phyloP scores from a whole-genome alignment of 2,888 invertebrate species.

The Temnothorax ravouxi region DNA sequence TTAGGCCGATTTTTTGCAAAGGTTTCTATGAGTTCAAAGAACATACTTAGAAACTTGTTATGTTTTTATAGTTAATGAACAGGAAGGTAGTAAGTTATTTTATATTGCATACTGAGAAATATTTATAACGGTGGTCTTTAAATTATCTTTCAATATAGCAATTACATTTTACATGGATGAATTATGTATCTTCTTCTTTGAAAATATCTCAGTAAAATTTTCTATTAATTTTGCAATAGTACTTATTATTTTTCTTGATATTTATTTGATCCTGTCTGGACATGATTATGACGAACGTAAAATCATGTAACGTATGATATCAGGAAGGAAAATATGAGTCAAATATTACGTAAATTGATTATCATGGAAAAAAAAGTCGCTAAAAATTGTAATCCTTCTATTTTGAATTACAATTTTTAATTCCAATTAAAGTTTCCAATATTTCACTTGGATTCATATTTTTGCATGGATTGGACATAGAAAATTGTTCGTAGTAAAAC shows the following conservation, averaged over 20 bases:
- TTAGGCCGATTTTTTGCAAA: not conserved
- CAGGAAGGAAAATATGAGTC: slow-evolving; percentile 30
- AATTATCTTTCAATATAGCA: not conserved
- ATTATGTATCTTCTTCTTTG: not conserved
- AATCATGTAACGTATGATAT: not conserved
- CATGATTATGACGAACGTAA: not conserved
- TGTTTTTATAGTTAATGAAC: not conserved
- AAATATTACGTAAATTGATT: not conserved
- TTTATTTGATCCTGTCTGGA: not conserved
- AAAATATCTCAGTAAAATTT: not conserved
- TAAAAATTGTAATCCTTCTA: slow-evolving; percentile 14
- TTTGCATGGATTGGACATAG: not conserved
- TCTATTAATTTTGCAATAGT: not conserved
- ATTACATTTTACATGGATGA: slow-evolving; percentile 3
- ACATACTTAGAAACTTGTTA: slow-evolving; percentile 15
- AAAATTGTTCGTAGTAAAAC: slow-evolving; percentile 40
- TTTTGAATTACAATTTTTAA: slow-evolving; percentile 10
- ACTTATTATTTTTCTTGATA: not conserved
- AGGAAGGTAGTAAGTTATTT: slow-evolving; percentile 5
- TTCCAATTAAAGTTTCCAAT: slow-evolving; percentile 2
- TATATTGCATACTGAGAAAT: not conserved
- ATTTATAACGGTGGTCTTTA: not conserved
- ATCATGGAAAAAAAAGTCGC: not conserved
- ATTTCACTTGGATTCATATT: not conserved
- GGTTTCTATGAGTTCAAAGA: not conserved